Evolutionary conservation across 2,888 invertebrate genomes (phyloP), one percentile per base, ranked within the genome.

Genomic region (Mystacides longicornis): DNA sequence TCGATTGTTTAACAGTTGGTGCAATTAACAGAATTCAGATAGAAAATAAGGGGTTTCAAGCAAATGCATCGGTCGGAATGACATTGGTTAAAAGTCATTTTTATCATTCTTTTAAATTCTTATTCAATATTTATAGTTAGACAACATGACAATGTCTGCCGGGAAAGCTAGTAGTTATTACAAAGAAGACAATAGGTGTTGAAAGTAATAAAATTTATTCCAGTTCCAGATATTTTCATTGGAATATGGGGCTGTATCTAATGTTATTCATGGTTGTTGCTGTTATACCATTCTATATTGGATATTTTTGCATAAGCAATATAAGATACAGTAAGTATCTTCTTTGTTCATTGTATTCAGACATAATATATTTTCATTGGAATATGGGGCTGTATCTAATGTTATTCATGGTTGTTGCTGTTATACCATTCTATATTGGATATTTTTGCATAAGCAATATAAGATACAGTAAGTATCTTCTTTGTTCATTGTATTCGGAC

Each of bases 391-490:
- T 99, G 2, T 94, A 95, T 66, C 81, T 87, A 51, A 82, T 99
- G 64, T 75, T 99, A 31, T 88, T 96, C 67, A 89, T 96, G 83
- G 87, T 99, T 19, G 95, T 99, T 64, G 91, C 95, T 9, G 79
- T 97, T 45, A 90, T 99, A 73, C 99, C 99, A 55, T 90, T 96
- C 73, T 98, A 97, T 70, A 94, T 98, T 67, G 92, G 92, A 27
- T 96, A 94, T 71, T 95, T 91, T 70, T 88, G 93, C 64, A 86
- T 97, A 64, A 88, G 89, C 68, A 95, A 94, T 73, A 81, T 95
- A 60, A 80, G 86, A 67, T 86, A 88, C 73, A 89, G 90, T 91
- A 75, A 81, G 82, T 52, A n/a, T n/a, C n/a, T n/a, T n/a, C n/a
- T n/a, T n/a, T n/a, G n/a, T 37, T 37, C 2, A n/a, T n/a, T 37